These are phyloP conservation scores for Synergus gifuensis DNA, from an alignment of 2,888 invertebrate species.

Conservation along the genomic window DNA sequence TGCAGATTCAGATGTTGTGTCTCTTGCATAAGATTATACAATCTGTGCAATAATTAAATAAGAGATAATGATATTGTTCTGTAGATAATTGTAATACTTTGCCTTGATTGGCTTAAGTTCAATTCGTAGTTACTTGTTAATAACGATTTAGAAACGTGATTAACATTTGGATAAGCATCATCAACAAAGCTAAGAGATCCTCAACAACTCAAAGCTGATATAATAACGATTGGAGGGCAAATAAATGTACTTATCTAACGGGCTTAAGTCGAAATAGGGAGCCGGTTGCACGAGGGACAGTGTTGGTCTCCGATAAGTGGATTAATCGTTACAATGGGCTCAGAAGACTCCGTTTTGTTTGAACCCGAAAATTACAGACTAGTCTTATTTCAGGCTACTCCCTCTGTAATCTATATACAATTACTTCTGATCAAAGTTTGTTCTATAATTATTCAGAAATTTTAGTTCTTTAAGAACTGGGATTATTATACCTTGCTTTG, in stretches of 20 bases:
- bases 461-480: background rate
- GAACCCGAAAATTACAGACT: conserved; percentile 22
- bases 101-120: background rate
- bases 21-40: background rate
- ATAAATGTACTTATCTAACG: conserved; percentile 57
- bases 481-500: background rate
- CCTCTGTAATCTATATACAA: background rate
- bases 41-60: no score
- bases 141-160: conserved; percentile 5
- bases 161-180: background rate
- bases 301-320: conserved; percentile 63
- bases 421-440: conserved; percentile 17
- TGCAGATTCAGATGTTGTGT: conserved; percentile 10
- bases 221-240: conserved; percentile 52
- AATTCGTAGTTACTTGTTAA: background rate
- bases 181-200: background rate
- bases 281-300: conserved; percentile 46
- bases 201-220: conserved; percentile 47
- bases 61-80: background rate
- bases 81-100: background rate
- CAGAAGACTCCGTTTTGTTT: conserved; percentile 32
- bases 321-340: conserved; percentile 61
- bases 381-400: background rate
- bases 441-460: background rate
- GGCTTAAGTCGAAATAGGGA: conserved; percentile 52